Base-by-base conservation (phyloP, 2,113 vertebrate species). In the Ramphastos sulfuratus region DNA sequence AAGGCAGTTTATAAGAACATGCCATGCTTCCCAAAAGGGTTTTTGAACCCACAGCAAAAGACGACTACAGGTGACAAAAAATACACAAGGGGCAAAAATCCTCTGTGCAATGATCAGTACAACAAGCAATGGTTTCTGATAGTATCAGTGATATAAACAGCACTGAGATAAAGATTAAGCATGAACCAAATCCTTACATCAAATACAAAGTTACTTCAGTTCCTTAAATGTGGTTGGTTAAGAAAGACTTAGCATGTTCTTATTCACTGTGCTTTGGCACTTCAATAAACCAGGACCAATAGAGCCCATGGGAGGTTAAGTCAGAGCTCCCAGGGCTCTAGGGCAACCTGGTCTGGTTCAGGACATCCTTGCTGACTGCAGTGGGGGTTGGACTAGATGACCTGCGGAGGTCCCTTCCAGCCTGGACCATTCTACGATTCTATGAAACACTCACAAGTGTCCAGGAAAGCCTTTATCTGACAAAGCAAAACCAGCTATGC, bases 71-170 rank as follows among this genome's bases (percentile, higher is more conserved):
- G 44, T 70, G 67, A 82, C 44, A 50, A 56, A 74, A 78, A 90
- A 80, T 3, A 73, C 0, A 4, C 39, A 66, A 67, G 12, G 15
- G 61, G 10, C 6, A 56, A 17, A 64, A 37, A 35, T 14, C 27
- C 21, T n/a, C 30, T 20, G 11, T 7, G 7, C 39, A 44, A 15
- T 3, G 14, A 66, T 54, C 48, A 31, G 27, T 8, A 24, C 5
- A 14, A 55, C 24, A 77, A 63, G 58, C 44, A 42, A 17, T 1
- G 9, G 16, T 5, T 30, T 48, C 58, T 23, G 30, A n/a, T 15
- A 10, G 31, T 25, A 50, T 9, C 35, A 37, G 35, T 6, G 17
- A 69, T 8, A 31, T 0, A 1, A 50, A n/a, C 1, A 59, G 10
- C 28, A 33, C 3, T 28, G 20, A 46, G 35, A 35, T 18, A 35